These are phyloP conservation scores for Tringa solitaria DNA, from an alignment of 2,113 vertebrate species.

Conservation along the genomic window DNA sequence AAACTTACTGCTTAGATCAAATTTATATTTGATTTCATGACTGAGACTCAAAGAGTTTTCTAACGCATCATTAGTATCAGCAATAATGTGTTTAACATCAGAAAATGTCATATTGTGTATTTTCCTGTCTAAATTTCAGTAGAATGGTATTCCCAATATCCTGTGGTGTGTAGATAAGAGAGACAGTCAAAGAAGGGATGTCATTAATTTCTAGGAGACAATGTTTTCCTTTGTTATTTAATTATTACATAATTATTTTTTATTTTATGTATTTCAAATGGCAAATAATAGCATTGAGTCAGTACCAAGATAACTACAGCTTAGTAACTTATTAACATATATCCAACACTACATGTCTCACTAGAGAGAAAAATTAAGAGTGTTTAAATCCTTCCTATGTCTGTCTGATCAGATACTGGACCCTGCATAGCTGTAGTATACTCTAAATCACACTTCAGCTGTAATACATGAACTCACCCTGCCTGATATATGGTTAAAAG, in stretches of 20 bases:
- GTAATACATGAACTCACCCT: background rate
- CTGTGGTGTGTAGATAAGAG: background rate
- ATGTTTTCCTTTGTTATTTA: background rate
- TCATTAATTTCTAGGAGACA: background rate
- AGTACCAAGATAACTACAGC: background rate
- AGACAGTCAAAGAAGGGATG: background rate
- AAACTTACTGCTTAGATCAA: background rate
- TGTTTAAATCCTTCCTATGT: background rate
- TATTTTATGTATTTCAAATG: background rate
- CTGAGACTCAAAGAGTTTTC: background rate
- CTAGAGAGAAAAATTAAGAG: background rate
- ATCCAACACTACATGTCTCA: background rate
- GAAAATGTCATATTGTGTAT: background rate
- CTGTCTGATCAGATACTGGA: background rate
- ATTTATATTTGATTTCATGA: background rate
- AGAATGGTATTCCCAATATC: background rate
- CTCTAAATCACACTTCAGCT: background rate
- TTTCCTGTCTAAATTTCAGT: slow-evolving; percentile 1
- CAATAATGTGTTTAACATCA: background rate
- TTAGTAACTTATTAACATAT: background rate
- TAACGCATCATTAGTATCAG: background rate
- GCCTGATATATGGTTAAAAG: background rate
- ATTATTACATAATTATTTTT: background rate
- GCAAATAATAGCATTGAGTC: background rate
- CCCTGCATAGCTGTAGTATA: background rate